Base-by-base conservation (phyloP, 1,140 invertebrate genomes). In the Leptoteleia sp. region DNA sequence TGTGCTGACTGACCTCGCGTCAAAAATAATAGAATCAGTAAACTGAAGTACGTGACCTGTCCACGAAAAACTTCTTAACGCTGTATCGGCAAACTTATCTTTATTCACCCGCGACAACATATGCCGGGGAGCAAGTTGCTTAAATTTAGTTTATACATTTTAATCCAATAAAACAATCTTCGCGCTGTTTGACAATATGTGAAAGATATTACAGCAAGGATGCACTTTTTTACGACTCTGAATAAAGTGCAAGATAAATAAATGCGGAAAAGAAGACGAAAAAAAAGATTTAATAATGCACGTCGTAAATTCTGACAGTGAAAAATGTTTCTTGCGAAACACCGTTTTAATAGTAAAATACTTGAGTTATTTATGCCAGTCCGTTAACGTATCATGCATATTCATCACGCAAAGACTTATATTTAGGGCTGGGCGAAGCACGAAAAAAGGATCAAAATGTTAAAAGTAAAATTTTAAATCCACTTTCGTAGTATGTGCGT, bases 11-110 rank as follows among this genome's bases (percentile, higher is more conserved):
- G 54, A 70, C 43, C 54, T 50, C 33, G 35, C 54, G 67, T 59
- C 43, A 57, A 47, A 59, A 54, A 59, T 59, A 70, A 70, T 12
- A 38, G 45, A 33, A 50, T 59, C 47, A 9, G 67, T 71, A 71
- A 71, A 71, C 54, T 54, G 55, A 61, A 61, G 52, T 71, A 71
- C 67, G 67, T 71, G 67, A 61, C 47, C 38, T 61, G 55, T 71
- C 55, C 55, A 54, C 47, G 37, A 71, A 61, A 52, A 61, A 54
- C 45, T 71, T 43, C 29, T 50, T 52, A 47, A 48, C 33, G 33
- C 48, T 59, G 25, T 52, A 70, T 59, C 37, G 67, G 33, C 11
- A 33, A 52, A 45, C 19, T 31, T n/a, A 47, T 54, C 40, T 54
- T 55, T 54, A 61, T 71, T 71, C 31, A 5, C 1, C 17, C 16